Evolutionary conservation across 2,113 vertebrate species (phyloP), one percentile per base, ranked within the genome.

Genomic region (Probosciger aterrimus): DNA sequence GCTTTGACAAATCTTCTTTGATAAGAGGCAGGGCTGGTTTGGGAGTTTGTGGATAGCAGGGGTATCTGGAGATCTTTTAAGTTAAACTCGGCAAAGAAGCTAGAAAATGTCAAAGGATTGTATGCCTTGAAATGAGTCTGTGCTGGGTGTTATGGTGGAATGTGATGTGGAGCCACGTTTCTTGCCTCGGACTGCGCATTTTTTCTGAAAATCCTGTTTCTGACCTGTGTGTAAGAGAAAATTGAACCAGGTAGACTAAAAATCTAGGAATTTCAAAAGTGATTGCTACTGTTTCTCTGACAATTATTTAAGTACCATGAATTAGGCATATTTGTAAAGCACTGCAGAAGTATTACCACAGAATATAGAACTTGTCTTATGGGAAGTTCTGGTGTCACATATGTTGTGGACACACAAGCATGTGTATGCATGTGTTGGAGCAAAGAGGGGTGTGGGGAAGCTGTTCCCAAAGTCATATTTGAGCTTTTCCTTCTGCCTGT

Each of bases 401-500:
- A 2, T 46, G 6, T 4, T 64, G 37, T 44, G 55, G 53, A 30
- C 7, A 3, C 65, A 6, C 39, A 28, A n/a, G 35, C 2, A 0
- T 30, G 20, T 17, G 15, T 76, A 5, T 41, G 3, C 39, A 11
- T 0, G 0, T 35, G 35, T 11, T 28, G 43, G 70, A 62, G 50
- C 19, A 11, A 14, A 24, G 33, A 30, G 37, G 9, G 10, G 11
- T 7, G 28, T 39, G 71, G 47, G 57, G 62, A 37, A 44, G 44
- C 47, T 64, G 37, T 57, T 90, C 24, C 14, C 35, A 17, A 8
- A 7, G 44, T 3, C 2, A 0, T 4, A 0, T 0, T 14, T 52
- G 47, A 75, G 46, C 50, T 74, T 49, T 44, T 93, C 17, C 31
- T 77, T 33, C 69, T 88, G 22, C 28, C 39, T 63, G 46, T 9